phyloP scores from a whole-genome alignment of 2,797 vertebrate genomes.

The Pogoniulus pusillus region DNA sequence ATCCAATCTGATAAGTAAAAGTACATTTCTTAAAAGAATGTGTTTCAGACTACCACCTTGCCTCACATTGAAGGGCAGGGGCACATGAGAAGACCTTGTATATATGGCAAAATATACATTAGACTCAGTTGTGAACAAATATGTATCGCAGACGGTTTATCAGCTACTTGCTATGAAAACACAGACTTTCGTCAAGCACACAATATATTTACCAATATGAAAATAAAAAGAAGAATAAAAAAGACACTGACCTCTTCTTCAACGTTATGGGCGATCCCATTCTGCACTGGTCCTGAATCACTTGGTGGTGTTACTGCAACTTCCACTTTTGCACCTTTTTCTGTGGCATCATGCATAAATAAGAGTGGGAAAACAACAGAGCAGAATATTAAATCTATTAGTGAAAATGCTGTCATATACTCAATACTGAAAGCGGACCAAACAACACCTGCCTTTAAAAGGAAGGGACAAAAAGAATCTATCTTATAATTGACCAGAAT shows the following conservation, averaged over 20 bases:
- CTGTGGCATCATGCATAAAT: slow-evolving; percentile 66
- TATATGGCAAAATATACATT: neutral
- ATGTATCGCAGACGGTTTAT: neutral
- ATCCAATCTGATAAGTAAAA: neutral
- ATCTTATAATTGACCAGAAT: neutral
- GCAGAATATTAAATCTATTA: neutral
- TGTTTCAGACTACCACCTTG: neutral
- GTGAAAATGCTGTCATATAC: neutral
- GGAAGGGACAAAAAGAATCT: neutral
- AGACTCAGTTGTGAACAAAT: neutral
- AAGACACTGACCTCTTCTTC: slow-evolving; percentile 79
- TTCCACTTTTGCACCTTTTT: slow-evolving; percentile 90
- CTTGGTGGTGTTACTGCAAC: slow-evolving; percentile 93
- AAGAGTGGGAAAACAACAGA: neutral
- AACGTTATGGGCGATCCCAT: slow-evolving; percentile 89
- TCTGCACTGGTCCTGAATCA: slow-evolving; percentile 81
- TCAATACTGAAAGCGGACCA: neutral
- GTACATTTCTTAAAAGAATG: neutral
- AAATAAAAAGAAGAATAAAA: neutral
- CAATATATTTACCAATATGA: neutral
- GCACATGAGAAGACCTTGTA: neutral
- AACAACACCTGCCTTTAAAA: neutral
- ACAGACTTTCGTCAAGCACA: neutral
- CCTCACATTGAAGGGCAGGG: neutral
- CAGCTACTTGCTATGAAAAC: neutral